phyloP scores from a whole-genome alignment of 2,113 vertebrate genomes.

The Sminthopsis crassicaudata region DNA sequence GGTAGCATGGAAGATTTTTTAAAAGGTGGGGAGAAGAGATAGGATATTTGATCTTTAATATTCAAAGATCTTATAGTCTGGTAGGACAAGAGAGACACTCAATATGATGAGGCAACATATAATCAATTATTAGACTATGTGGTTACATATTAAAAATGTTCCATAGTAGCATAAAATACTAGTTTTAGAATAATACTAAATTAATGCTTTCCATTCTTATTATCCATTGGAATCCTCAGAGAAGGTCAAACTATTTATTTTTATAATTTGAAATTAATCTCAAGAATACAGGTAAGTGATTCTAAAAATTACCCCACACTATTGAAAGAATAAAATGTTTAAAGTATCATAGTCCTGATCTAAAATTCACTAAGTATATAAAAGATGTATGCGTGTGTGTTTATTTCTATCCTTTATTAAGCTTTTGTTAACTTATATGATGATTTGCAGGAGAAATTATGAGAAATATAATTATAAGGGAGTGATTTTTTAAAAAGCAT shows the following conservation, averaged over 20 bases:
- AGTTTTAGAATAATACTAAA: slow-evolving; percentile 18
- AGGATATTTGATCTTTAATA: neutral
- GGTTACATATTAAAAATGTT: slow-evolving; percentile 3
- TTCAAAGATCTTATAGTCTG: slow-evolving; percentile 18
- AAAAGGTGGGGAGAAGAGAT: too few relatives aligned
- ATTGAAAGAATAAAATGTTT: slow-evolving; percentile 56
- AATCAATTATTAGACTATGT: slow-evolving; percentile 19
- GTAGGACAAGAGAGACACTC: slow-evolving; percentile 9
- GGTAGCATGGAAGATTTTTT: neutral
- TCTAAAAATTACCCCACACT: slow-evolving; percentile 66
- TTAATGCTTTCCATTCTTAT: neutral
- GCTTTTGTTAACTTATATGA: slow-evolving; percentile 70
- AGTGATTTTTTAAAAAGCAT: slow-evolving; percentile 60
- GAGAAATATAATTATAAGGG: slow-evolving; percentile 65
- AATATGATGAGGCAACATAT: slow-evolving; percentile 29
- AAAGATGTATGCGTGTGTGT: slow-evolving; percentile 15
- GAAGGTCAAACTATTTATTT: slow-evolving; percentile 59
- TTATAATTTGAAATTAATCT: slow-evolving; percentile 40
- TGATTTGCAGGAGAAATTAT: slow-evolving; percentile 71
- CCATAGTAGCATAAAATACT: slow-evolving; percentile 31
- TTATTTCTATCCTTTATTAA: slow-evolving; percentile 67
- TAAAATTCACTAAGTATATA: slow-evolving; percentile 69
- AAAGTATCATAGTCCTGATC: slow-evolving; percentile 52
- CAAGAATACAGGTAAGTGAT: slow-evolving; percentile 22
- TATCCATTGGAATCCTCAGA: slow-evolving; percentile 23